phyloP scores from a whole-genome alignment of 2,113 vertebrate species.

The Porphyrio hochstetteri region DNA sequence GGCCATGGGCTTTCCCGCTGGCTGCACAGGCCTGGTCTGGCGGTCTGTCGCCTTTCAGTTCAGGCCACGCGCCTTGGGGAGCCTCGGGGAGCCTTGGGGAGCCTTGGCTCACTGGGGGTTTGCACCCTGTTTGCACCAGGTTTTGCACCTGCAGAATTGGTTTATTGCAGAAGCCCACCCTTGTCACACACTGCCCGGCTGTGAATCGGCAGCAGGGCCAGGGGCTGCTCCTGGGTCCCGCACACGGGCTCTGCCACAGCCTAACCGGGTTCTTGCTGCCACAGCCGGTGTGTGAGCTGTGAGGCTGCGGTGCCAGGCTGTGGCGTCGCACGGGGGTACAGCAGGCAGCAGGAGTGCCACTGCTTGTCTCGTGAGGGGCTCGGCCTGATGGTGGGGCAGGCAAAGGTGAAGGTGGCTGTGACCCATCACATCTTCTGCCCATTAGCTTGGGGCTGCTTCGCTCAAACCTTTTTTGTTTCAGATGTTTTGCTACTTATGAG shows the following conservation, averaged over 20 bases:
- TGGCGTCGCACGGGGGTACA: accelerated
- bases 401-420: neutral
- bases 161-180: neutral
- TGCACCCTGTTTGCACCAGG: neutral
- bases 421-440: accelerated
- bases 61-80: neutral
- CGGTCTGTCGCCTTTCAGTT: accelerated
- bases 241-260: accelerated
- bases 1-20: accelerated
- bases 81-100: neutral
- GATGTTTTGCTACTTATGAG: neutral
- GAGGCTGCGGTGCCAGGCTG: accelerated
- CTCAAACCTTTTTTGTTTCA: neutral
- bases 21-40: accelerated
- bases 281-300: accelerated
- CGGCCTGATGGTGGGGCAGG: neutral
- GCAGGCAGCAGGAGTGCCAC: neutral
- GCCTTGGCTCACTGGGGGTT: accelerated
- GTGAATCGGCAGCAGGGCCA: neutral
- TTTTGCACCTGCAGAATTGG: neutral
- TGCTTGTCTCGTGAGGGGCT: neutral
- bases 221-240: neutral
- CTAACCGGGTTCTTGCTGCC: accelerated
- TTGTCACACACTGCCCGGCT: accelerated
- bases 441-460: accelerated